Evolutionary conservation across 2,888 invertebrate genomes (phyloP).

Genomic region (Trachelus troglodyta): DNA sequence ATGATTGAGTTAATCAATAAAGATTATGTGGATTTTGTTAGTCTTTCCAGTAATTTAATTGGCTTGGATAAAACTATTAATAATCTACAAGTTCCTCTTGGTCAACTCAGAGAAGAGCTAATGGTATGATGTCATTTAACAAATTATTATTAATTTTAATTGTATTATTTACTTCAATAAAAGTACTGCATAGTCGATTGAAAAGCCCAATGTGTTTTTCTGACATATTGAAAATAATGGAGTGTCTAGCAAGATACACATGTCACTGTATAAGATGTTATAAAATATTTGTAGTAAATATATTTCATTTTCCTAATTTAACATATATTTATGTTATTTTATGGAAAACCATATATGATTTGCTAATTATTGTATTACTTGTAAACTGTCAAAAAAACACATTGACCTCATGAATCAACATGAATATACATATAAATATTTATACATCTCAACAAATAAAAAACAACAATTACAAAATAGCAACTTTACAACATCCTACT

Average conservation of each 20-base stretch:
- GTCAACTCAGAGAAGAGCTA: conserved; percentile 86
- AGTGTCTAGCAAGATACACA: too few species aligned
- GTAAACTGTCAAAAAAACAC: too few species aligned
- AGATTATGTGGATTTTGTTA: conserved; percentile 98
- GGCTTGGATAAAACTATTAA: conserved; percentile 90
- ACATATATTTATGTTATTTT: too few species aligned
- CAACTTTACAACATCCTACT: neutral
- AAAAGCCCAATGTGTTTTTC: neutral
- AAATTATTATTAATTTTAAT: neutral
- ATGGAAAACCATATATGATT: too few species aligned
- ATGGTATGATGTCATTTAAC: conserved; percentile 68
- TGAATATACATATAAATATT: conserved; percentile 5
- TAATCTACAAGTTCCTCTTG: conserved; percentile 83
- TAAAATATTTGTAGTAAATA: neutral
- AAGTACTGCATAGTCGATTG: neutral
- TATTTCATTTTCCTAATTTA: too few species aligned
- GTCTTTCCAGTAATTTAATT: conserved; percentile 93
- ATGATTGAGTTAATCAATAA: conserved; percentile 98
- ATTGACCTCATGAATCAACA: too few species aligned
- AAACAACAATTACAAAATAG: too few species aligned
- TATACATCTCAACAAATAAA: too few species aligned
- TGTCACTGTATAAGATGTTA: neutral
- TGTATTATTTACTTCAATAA: neutral
- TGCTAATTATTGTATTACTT: too few species aligned
- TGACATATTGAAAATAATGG: too few species aligned